Conservation (phyloP, 2,797 vertebrate genomes). For the Erethizon dorsatum region DNA sequence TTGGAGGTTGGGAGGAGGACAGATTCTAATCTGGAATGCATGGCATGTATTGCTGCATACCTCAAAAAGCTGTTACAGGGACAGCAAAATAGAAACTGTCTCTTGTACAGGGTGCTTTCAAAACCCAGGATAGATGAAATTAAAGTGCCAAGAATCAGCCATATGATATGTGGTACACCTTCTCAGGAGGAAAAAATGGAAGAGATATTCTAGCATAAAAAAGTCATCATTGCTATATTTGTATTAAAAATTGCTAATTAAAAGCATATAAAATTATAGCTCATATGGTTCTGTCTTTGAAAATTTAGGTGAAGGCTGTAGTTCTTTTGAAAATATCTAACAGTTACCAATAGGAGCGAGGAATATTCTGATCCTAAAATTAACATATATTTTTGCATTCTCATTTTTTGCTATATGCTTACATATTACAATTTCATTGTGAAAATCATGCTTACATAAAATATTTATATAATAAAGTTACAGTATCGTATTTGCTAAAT, state of each 20-base stretch:
- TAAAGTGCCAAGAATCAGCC: conserved; percentile 73
- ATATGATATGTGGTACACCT: conserved; percentile 67
- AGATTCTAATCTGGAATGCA: conserved; percentile 73
- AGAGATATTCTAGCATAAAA: conserved; percentile 67
- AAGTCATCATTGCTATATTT: conserved; percentile 53
- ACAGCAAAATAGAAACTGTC: conserved; percentile 61
- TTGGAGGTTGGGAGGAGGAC: not conserved
- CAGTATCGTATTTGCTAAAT: not conserved
- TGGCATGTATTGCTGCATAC: not conserved
- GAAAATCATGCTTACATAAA: conserved; percentile 57
- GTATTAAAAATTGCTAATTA: conserved; percentile 83
- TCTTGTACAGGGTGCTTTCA: conserved; percentile 38
- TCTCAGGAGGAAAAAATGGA: conserved; percentile 55
- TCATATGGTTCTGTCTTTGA: conserved; percentile 65
- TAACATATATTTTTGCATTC: conserved; percentile 21
- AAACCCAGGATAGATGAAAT: conserved; percentile 73
- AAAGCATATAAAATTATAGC: conserved; percentile 73
- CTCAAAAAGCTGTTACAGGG: conserved; percentile 72
- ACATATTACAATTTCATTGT: not conserved
- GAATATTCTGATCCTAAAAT: conserved; percentile 52
- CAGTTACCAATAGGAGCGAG: not conserved
- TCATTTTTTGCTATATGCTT: not conserved
- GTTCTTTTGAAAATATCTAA: conserved; percentile 65
- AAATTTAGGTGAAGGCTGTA: conserved; percentile 64
- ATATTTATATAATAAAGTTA: conserved; percentile 18